A percentile compares a stretch with the other conserved stretches of the same genome.
Conservation (phyloP, 2,113 vertebrate genomes). For the Spea bombifrons region DNA sequence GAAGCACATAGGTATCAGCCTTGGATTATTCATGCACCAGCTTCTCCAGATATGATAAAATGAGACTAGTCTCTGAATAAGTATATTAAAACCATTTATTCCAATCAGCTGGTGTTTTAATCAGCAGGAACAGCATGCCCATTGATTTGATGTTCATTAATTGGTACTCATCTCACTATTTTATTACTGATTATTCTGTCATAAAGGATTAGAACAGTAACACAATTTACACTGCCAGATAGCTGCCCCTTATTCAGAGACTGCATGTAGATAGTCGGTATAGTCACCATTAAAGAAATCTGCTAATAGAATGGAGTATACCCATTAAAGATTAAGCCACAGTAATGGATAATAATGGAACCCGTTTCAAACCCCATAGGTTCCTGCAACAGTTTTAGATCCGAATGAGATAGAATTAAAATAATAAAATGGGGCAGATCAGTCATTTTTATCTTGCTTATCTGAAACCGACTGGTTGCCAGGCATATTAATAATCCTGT, state of each 20-base stretch:
- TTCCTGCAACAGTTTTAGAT: too few species aligned
- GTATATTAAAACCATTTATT: conserved; percentile 69
- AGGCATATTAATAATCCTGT: too few species aligned
- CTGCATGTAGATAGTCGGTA: conserved; percentile 50
- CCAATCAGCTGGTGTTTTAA: conserved; percentile 66
- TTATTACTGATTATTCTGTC: conserved; percentile 65
- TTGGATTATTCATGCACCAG: conserved; percentile 60
- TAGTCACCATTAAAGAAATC: conserved; percentile 27
- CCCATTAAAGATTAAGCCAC: too few species aligned
- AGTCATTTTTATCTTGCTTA: too few species aligned
- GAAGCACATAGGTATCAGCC: conserved; percentile 59
- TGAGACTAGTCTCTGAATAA: conserved; percentile 65
- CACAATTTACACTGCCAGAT: conserved; percentile 57
- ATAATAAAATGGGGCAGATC: too few species aligned
- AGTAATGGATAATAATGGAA: too few species aligned
- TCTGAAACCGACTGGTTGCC: too few species aligned
- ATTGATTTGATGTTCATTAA: conserved; percentile 70
- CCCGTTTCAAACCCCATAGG: too few species aligned
- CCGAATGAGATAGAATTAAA: too few species aligned
- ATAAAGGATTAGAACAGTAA: conserved; percentile 57
- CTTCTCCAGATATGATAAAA: conserved; percentile 66
- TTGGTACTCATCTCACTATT: conserved; percentile 60
- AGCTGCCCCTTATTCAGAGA: conserved; percentile 52
- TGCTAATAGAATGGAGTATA: background rate
- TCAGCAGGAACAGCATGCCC: conserved; percentile 56